phyloP scores from a whole-genome alignment of 1,140 invertebrate species.

The Diachasma alloeum region DNA sequence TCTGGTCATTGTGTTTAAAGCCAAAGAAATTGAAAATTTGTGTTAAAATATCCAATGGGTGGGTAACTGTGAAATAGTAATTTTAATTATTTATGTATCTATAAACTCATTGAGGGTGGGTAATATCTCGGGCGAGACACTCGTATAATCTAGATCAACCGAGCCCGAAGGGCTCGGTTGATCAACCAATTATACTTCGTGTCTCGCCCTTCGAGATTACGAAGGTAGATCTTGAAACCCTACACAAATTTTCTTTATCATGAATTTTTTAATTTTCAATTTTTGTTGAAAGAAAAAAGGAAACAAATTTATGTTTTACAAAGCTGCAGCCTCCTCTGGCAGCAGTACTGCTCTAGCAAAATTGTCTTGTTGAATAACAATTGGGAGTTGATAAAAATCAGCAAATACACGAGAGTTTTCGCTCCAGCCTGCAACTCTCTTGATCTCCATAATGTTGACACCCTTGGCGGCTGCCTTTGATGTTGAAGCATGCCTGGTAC shows the following conservation, averaged over 20 bases:
- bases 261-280: neutral
- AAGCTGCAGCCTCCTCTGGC: neutral
- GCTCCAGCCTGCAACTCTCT: neutral
- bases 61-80: neutral
- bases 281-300: neutral
- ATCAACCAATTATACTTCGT: neutral
- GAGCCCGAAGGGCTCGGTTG: neutral
- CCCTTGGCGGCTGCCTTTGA: neutral
- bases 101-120: neutral
- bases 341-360: neutral
- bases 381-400: too few relatives aligned
- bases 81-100: neutral
- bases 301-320: neutral
- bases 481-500: constrained; percentile 8
- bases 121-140: too few relatives aligned
- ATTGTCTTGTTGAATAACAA: neutral
- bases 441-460: neutral
- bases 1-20: neutral
- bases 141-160: constrained; percentile 10
- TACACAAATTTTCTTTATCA: neutral
- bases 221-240: neutral
- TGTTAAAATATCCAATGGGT: neutral
- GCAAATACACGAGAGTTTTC: neutral
- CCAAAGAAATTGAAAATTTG: neutral
- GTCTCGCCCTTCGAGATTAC: constrained; percentile 3